These are phyloP conservation scores for Zosterops hypoxanthus DNA, from an alignment of 2,113 vertebrate species.

Conservation along the genomic window DNA sequence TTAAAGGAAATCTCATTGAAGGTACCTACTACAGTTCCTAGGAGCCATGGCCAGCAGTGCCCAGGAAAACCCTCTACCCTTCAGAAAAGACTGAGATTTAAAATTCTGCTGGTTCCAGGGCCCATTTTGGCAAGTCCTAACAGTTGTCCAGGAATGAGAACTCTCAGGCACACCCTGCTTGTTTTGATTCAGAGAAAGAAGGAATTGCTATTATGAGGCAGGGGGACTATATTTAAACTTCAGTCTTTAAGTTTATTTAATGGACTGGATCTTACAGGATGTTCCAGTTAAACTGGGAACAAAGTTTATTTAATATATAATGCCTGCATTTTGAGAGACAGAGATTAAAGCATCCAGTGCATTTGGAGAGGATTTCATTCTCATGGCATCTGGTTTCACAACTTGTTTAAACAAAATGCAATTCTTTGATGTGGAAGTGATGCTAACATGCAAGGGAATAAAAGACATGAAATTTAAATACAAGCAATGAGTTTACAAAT, in stretches of 20 bases:
- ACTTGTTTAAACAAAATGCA: slow-evolving; percentile 29
- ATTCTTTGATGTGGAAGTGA: slow-evolving; percentile 40
- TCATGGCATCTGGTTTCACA: neutral
- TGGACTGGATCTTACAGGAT: neutral
- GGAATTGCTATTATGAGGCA: neutral
- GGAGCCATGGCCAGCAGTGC: neutral
- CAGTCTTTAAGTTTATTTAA: neutral
- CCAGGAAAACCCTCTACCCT: neutral
- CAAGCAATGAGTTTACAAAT: neutral
- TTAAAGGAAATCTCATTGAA: neutral
- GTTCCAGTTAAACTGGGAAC: slow-evolving; percentile 16
- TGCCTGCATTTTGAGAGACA: neutral
- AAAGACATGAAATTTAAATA: neutral
- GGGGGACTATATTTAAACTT: neutral
- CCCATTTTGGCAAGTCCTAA: neutral
- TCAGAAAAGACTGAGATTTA: neutral
- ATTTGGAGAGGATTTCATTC: neutral
- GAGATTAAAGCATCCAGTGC: neutral
- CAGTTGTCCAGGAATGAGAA: neutral
- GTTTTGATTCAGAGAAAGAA: neutral
- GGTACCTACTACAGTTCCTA: neutral
- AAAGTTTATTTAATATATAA: neutral
- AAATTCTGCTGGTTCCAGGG: neutral
- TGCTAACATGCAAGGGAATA: neutral
- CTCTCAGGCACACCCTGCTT: neutral